A percentile compares a stretch with the other conserved stretches of the same genome.
phyloP scores from a whole-genome alignment of 2,113 vertebrate species.

The Nerophis lumbriciformis region DNA sequence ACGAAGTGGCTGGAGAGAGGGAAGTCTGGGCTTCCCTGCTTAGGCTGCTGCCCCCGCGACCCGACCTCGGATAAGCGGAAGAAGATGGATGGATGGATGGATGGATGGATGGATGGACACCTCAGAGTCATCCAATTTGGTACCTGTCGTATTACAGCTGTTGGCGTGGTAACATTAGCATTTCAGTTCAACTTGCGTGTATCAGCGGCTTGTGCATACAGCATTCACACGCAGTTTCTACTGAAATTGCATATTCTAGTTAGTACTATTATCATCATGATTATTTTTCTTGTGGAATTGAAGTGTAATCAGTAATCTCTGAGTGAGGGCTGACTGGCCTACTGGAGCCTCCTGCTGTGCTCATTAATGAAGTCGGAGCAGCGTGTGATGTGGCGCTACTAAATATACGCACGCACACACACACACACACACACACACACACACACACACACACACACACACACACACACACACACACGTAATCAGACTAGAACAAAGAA shows the following conservation, averaged over 20 bases:
- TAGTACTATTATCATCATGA: conserved; percentile 10
- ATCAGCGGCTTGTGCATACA: not conserved
- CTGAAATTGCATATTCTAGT: not conserved
- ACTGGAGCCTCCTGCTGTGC: conserved; percentile 48
- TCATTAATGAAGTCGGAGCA: conserved; percentile 58
- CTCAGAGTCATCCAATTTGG: too few species aligned
- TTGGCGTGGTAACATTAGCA: too few species aligned
- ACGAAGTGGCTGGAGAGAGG: too few species aligned
- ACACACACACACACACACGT: conserved; percentile 4
- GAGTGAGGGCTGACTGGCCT: conserved; percentile 21
- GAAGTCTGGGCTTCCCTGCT: too few species aligned
- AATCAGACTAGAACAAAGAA: too few species aligned
- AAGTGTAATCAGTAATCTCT: not conserved
- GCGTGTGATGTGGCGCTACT: conserved; percentile 50
- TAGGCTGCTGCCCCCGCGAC: too few species aligned
- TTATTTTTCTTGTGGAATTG: conserved; percentile 8
- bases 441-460: conserved; percentile 10
- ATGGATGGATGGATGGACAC: too few species aligned
- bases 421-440: conserved; percentile 10
- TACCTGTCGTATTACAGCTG: too few species aligned
- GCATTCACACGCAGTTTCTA: too few species aligned
- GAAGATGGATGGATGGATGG: too few species aligned
- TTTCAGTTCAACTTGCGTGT: too few species aligned
- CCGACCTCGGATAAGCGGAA: too few species aligned
- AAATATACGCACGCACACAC: conserved; percentile 46